Evolutionary conservation across 1,140 invertebrate species (phyloP), one percentile per base, ranked within the genome.

Genomic region (Cherax quadricarinatus): DNA sequence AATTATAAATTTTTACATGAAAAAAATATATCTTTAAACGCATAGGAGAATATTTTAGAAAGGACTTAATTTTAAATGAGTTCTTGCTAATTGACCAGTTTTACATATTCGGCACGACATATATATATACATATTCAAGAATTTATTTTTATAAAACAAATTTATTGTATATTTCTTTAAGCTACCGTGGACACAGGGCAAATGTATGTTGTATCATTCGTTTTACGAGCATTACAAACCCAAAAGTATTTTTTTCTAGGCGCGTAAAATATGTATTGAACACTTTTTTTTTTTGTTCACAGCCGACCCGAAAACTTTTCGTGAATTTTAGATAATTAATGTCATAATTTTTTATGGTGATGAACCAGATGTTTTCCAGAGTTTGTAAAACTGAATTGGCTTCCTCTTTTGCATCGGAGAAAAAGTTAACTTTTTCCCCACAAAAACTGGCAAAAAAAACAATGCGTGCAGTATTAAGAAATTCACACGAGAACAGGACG

Each of bases 271-370:
- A 75, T 75, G 70, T 75, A 75, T 30, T 75, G 70, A 75, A 30
- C 70, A 75, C 12, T 81, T 81, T 81, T 81, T 81, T 21, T 14
- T 80, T 41, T 41, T 41, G 30, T 41, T 41, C 30, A 80, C 30
- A 41, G 9, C 48, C 7, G 78, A 48, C 18, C 79, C 51, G 79
- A 81, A 81, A 81, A 81, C 79, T 81, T 81, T 81, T 49, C 79
- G 48, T 53, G 79, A 81, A 81, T 81, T 81, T 53, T 16, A 81
- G 79, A 81, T 81, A 81, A 85, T 57, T 85, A 87, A 78, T 87
- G 70, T 57, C 51, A 79, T 60, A 10, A 78, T 87, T 78, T 87
- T 87, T 87, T 87, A 78, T 49, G 70, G 85, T 75, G 85, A 87
- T 75, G 85, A 49, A 51, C 49, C 48, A 87, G 85, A 87, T 75